Percentiles rank a stretch among this genome's conserved stretches.
Evolutionary conservation across 2,113 vertebrate species (phyloP).

Genomic region (Setophaga kirtlandii): DNA sequence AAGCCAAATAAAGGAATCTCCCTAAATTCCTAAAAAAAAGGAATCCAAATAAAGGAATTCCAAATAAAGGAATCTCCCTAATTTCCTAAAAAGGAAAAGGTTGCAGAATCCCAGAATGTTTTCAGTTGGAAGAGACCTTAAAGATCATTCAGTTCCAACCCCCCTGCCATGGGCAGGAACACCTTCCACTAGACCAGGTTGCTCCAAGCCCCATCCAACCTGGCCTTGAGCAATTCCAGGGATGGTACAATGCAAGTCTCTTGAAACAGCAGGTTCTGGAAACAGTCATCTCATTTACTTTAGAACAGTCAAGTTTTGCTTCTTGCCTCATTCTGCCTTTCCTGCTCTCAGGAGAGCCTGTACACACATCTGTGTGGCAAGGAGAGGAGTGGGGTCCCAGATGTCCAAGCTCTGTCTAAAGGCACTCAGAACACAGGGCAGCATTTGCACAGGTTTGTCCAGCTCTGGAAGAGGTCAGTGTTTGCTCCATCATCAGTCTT

Average conservation of each 20-base stretch:
- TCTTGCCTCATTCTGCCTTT: neutral
- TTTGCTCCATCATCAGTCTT: neutral
- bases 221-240: neutral
- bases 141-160: neutral
- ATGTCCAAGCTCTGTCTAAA: neutral
- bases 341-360: neutral
- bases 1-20: neutral
- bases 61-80: neutral
- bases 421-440: neutral
- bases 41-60: too few species aligned
- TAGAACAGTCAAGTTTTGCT: neutral
- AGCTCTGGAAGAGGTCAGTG: neutral
- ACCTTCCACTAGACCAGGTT: neutral
- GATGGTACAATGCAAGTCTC: neutral
- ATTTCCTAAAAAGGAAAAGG: neutral
- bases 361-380: rapidly evolving
- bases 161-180: neutral
- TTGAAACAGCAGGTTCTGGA: neutral
- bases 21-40: neutral
- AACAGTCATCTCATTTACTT: neutral
- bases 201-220: neutral
- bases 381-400: rapidly evolving
- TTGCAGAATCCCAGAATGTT: neutral
- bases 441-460: neutral
- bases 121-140: neutral